Base-by-base conservation (phyloP, 2,888 invertebrate species). In the Apodemia duryi region DNA sequence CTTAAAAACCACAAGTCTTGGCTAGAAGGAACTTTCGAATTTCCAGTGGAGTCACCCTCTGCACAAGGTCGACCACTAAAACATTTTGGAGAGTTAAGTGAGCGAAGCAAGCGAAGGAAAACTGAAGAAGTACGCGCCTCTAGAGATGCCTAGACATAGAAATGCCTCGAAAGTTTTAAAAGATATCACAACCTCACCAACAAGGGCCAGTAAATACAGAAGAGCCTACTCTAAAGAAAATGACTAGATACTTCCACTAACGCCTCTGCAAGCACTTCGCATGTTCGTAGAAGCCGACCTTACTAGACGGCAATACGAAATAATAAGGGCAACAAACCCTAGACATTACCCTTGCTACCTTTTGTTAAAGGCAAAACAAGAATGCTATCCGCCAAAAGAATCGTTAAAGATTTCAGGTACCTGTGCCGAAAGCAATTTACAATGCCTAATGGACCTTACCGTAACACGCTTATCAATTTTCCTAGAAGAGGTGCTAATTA, bases 11-110 rank as follows among this genome's bases (percentile, higher is more conserved):
- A 69, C 41, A 43, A 66, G 61, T 54, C 63, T 43, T 67, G 67
- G 69, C 64, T 67, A 65, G 46, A 65, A 46, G 69, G 67, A 63
- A 66, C 66, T 43, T 69, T 67, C 63, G 65, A 67, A 46, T 65
- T 67, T 64, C 66, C 65, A 28, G 61, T 64, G 43, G 62, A 67
- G 61, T 60, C 63, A 29, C 21, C 60, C 32, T 46, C n/a, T 38
- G 35, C 21, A 52, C 21, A 52, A 64, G 67, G 69, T 65, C 52
- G 65, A 61, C 68, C 68, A 46, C 41, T 52, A 52, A 52, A 62
- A 52, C 52, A 62, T 49, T 65, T 65, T 54, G 62, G n/a, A 52
- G 62, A 68, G n/a, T 32, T 61, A 41, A 66, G 62, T 32, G 64
- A 68, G 43, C 60, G 66, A 11, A 66, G 65, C 21, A 68, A 68